A percentile compares a stretch with the other conserved stretches of the same genome.
Evolutionary conservation across 1,140 invertebrate species (phyloP).

Genomic region (Drosophila subpulchrella): DNA sequence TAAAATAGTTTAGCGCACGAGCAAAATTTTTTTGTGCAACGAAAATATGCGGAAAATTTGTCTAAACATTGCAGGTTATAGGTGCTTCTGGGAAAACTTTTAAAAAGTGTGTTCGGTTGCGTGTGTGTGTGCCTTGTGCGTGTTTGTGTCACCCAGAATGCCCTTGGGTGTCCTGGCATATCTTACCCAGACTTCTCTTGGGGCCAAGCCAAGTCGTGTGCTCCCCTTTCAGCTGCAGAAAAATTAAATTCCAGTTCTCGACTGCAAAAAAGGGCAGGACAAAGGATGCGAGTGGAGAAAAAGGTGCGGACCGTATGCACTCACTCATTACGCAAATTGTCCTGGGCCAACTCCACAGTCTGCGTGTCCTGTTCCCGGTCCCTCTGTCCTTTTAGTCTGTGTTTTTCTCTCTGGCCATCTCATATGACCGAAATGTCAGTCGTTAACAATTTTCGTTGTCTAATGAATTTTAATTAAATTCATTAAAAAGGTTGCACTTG

Average conservation of each 20-base stretch:
- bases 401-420: slow-evolving; percentile 23
- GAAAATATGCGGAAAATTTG: slow-evolving; percentile 61
- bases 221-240: slow-evolving; percentile 15
- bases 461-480: slow-evolving; percentile 78
- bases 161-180: slow-evolving; percentile 19
- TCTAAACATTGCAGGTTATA: slow-evolving; percentile 55
- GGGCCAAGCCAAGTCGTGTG: slow-evolving; percentile 4
- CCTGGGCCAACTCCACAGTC: slow-evolving; percentile 51
- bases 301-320: slow-evolving; percentile 19
- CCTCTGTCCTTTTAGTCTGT: background rate
- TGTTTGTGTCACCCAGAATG: slow-evolving; percentile 20
- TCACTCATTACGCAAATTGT: slow-evolving; percentile 77
- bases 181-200: slow-evolving; percentile 8
- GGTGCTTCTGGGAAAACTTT: slow-evolving; percentile 28
- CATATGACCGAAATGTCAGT: slow-evolving; percentile 32
- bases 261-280: slow-evolving; percentile 5
- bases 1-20: slow-evolving; percentile 58
- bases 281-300: background rate
- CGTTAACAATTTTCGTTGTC: slow-evolving; percentile 32
- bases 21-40: slow-evolving; percentile 34
- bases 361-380: slow-evolving; percentile 10
- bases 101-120: slow-evolving; percentile 9
- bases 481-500: slow-evolving; percentile 53
- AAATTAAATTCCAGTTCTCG: slow-evolving; percentile 26
- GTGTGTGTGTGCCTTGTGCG: slow-evolving; percentile 1